Base-by-base conservation (phyloP, 2,113 vertebrate species). In the Ariopsis seemanni region DNA sequence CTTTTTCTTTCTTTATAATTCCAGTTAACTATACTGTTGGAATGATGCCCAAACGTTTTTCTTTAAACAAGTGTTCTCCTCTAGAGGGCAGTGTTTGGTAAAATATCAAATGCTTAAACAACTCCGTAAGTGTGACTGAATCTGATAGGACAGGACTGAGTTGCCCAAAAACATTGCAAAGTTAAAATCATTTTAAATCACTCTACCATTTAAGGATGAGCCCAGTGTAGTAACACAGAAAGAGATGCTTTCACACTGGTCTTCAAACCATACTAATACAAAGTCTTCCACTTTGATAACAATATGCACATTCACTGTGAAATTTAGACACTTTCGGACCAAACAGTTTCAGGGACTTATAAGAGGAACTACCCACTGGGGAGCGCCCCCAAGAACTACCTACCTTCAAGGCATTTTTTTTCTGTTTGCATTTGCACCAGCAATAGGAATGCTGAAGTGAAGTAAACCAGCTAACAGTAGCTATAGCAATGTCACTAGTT, bases 11-110 rank as follows among this genome's bases (percentile, higher is more conserved):
- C 62, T 67, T 27, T 12, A 67, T 14, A 27, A 67, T 30, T 27
- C n/a, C 14, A 4, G 65, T 30, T 65, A 27, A 67, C n/a, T 5
- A 67, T 15, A 4, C 65, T 27, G n/a, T 67, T 67, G 65, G 5
- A 67, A 67, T 27, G n/a, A 71, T 71, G 27, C 27, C 14, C 30
- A 42, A 34, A 42, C 2, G 20, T 55, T 20, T 84, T 57, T 58
- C 86, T 12, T 12, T 20, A 18, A 75, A 18, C 84, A 6, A 5
- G 5, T 34, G 30, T 50, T 9, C 30, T 58, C 78, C 89, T 78
- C 81, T 82, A 89, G 84, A 55, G 58, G 87, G 81, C 88, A 86
- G 67, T 88, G 88, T 57, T 74, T 58, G 34, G 15, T 52, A 81
- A 85, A 62, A 67, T 60, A n/a, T 48, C 2, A 60, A 30, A 71